A percentile compares a stretch with the other conserved stretches of the same genome.
phyloP scores from a whole-genome alignment of 2,113 vertebrate species.

The Struthio camelus region DNA sequence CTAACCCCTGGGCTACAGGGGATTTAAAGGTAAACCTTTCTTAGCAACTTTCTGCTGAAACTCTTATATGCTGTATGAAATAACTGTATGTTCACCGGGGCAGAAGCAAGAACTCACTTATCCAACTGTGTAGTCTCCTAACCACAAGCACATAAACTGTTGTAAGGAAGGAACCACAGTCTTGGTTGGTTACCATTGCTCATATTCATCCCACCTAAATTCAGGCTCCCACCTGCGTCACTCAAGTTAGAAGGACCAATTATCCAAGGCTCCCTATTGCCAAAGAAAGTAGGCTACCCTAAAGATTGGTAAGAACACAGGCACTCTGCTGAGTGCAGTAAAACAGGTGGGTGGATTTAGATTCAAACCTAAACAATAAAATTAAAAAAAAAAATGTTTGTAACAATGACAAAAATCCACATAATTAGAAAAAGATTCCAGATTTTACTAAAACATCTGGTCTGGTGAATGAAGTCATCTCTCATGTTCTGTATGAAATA shows the following conservation, averaged over 20 bases:
- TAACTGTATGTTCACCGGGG: background rate
- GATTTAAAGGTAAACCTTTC: background rate
- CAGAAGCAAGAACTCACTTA: background rate
- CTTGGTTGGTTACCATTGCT: background rate
- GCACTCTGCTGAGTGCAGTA: background rate
- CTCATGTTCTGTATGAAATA: background rate
- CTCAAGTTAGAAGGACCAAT: no score
- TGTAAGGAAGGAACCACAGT: background rate
- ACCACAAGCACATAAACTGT: background rate
- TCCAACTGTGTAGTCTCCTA: background rate
- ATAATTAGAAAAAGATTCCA: background rate
- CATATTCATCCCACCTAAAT: background rate
- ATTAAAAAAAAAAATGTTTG: background rate
- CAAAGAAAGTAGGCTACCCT: background rate
- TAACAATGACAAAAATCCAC: background rate
- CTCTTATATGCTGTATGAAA: background rate
- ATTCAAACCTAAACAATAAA: background rate
- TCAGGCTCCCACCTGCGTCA: background rate
- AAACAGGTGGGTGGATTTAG: accelerated
- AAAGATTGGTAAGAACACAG: background rate
- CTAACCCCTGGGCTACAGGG: background rate
- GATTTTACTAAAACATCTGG: background rate
- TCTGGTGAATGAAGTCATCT: background rate
- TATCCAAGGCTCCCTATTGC: background rate
- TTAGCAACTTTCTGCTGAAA: background rate